A percentile compares a stretch with the other conserved stretches of the same genome.
These are phyloP conservation scores for Microcebus lehilahytsara DNA, from an alignment of 2,113 vertebrate genomes.

Conservation along the genomic window DNA sequence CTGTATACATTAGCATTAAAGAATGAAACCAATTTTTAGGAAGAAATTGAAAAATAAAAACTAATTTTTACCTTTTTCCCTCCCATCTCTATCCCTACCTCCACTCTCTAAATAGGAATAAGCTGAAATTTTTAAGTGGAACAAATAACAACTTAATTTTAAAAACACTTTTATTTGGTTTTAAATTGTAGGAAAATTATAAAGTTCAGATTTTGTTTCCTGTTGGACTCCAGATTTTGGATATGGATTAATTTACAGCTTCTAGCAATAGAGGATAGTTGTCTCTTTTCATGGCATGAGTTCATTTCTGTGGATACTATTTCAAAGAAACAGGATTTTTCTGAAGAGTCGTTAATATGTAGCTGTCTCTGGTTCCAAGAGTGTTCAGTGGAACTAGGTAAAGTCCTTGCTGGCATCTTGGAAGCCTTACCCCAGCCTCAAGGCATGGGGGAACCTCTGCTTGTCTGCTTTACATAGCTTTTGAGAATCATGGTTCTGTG, in stretches of 20 bases:
- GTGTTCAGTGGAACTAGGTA: neutral
- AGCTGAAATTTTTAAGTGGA: conserved; percentile 8
- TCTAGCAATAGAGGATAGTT: neutral
- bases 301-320: conserved; percentile 28
- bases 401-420: neutral
- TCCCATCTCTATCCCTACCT: neutral
- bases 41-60: neutral
- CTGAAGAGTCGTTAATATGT: neutral
- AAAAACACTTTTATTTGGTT: neutral
- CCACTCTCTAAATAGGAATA: conserved; percentile 3
- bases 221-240: neutral
- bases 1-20: neutral
- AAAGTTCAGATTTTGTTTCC: conserved; percentile 1
- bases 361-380: neutral
- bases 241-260: conserved; percentile 8
- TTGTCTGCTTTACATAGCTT: neutral
- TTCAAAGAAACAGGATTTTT: neutral
- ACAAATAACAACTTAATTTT: neutral
- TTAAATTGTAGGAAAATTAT: neutral
- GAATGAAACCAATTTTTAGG: conserved; percentile 15
- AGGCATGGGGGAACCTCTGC: neutral
- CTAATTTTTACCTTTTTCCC: neutral
- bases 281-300: neutral
- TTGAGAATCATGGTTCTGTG: neutral
- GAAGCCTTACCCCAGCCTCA: neutral